Conservation (phyloP, 64 coral and sea anemone species). For the Montipora capricornis region DNA sequence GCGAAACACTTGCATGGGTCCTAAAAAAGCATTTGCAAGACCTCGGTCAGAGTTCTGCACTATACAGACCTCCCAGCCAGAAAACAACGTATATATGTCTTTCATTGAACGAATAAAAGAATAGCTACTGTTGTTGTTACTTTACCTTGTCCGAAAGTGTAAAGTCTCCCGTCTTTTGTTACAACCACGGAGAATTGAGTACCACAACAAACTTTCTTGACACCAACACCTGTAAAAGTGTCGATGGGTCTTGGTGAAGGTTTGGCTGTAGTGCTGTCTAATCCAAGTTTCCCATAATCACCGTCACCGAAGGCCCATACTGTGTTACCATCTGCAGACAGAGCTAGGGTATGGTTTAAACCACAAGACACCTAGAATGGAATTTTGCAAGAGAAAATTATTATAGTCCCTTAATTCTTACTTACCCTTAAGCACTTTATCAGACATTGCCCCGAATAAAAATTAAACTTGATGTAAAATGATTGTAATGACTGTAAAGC, state of each 20-base stretch:
- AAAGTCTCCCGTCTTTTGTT: slow-evolving; percentile 83
- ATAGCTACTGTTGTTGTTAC: not conserved
- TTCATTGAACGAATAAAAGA: not conserved
- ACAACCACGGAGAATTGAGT: slow-evolving; percentile 93
- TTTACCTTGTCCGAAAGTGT: slow-evolving; percentile 88
- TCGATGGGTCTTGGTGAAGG: slow-evolving; percentile 75
- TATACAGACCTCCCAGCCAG: no score
- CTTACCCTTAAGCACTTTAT: not conserved
- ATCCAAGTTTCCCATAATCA: slow-evolving; percentile 90
- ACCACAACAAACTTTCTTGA: slow-evolving; percentile 84
- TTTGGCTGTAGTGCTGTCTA: slow-evolving; percentile 86
- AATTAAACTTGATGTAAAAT: not conserved
- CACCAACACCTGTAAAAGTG: slow-evolving; percentile 65
- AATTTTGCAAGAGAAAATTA: not conserved
- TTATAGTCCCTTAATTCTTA: not conserved
- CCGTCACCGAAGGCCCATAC: slow-evolving; percentile 93
- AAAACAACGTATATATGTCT: no score
- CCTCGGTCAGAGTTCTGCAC: no score
- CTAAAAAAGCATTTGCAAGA: no score
- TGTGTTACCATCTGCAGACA: slow-evolving; percentile 81
- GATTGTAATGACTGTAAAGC: no score
- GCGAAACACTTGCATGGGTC: no score
- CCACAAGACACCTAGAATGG: slow-evolving; percentile 77
- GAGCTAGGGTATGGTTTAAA: slow-evolving; percentile 83
- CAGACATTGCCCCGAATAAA: not conserved